Conservation (phyloP, 2,113 vertebrate species). For the Bufo gargarizans region DNA sequence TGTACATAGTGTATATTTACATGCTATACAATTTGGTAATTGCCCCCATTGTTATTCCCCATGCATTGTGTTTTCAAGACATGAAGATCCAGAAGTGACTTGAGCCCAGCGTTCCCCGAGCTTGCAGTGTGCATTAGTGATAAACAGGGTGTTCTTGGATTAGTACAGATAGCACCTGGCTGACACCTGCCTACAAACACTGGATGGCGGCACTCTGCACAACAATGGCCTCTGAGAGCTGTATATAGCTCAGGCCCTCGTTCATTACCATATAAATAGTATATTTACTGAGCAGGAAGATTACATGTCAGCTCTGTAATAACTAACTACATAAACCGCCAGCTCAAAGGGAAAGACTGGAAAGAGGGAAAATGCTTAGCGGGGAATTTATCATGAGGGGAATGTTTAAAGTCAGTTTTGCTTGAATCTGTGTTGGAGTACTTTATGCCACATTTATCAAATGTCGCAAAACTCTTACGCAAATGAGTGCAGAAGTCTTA, state of each 20-base stretch:
- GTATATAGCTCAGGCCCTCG: not conserved
- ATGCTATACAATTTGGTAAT: no score
- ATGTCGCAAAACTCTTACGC: no score
- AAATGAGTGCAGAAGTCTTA: no score
- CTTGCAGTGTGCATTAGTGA: not conserved
- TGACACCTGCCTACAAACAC: slow-evolving; percentile 5
- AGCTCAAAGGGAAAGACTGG: not conserved
- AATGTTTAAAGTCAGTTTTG: no score
- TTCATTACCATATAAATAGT: slow-evolving; percentile 33
- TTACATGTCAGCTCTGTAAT: not conserved
- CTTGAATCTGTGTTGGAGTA: not conserved
- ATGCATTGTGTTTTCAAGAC: not conserved
- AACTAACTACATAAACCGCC: not conserved
- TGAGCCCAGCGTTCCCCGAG: not conserved
- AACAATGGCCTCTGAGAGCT: not conserved
- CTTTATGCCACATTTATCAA: no score
- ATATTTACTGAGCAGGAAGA: not conserved
- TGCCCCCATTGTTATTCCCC: not conserved
- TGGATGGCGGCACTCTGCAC: not conserved
- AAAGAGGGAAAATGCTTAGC: not conserved
- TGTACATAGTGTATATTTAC: no score
- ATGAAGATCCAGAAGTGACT: not conserved
- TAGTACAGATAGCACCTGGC: not conserved
- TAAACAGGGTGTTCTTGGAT: slow-evolving; percentile 1
- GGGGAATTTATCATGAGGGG: not conserved